Evolutionary conservation across 2,888 invertebrate species (phyloP).

Genomic region (Nomada fabriciana): DNA sequence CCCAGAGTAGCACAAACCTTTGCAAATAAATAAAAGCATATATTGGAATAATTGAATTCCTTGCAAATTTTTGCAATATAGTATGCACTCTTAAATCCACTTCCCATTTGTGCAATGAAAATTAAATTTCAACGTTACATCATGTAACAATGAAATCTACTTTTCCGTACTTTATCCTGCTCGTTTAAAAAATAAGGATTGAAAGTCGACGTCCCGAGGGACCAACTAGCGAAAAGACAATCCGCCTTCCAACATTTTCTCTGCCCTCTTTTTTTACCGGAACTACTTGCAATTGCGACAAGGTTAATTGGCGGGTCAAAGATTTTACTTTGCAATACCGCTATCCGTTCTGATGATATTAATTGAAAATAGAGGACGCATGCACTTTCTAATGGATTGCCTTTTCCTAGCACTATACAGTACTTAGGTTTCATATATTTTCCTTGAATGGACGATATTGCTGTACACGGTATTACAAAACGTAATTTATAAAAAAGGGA

Average conservation of each 20-base stretch:
- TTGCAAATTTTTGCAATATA: too few species aligned
- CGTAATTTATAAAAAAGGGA: too few species aligned
- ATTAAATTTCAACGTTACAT: neutral
- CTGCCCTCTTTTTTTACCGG: conserved; percentile 20
- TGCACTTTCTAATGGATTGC: neutral
- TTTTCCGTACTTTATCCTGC: conserved; percentile 3
- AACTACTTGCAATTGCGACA: conserved; percentile 18
- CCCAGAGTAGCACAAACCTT: conserved; percentile 98
- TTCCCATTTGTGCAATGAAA: neutral
- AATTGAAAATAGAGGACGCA: neutral
- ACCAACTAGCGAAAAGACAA: conserved; percentile 65
- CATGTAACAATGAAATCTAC: neutral
- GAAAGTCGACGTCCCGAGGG: conserved; percentile 55
- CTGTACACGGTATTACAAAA: too few species aligned
- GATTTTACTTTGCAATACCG: neutral
- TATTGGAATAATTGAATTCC: neutral
- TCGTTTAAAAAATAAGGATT: conserved; percentile 23
- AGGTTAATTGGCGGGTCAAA: conserved; percentile 39
- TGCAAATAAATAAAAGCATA: neutral
- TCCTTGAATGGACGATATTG: neutral
- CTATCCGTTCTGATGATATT: conserved; percentile 6
- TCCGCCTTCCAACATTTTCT: conserved; percentile 45
- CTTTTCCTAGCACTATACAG: neutral
- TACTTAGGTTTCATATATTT: neutral
- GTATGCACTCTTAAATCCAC: neutral